These are phyloP conservation scores for Cyclophora albipunctata DNA, from an alignment of 2,888 invertebrate genomes.

Conservation along the genomic window DNA sequence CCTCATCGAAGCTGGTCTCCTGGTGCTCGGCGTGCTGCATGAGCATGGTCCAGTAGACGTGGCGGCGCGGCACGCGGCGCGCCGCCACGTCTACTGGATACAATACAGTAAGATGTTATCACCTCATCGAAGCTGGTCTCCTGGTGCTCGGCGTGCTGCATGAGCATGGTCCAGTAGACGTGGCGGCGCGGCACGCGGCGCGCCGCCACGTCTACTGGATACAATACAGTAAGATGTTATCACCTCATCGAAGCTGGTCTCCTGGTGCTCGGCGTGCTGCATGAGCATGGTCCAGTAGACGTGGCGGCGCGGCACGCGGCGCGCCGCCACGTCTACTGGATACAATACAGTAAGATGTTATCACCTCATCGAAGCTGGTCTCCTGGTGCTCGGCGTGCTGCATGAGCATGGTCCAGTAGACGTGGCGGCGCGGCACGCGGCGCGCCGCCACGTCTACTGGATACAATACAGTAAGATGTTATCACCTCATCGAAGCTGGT, in stretches of 20 bases:
- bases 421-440: constrained; percentile 85
- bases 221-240: too few species aligned
- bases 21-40: constrained; percentile 79
- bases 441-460: constrained; percentile 82
- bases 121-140: constrained; percentile 72
- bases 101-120: too few species aligned
- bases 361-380: constrained; percentile 70
- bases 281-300: constrained; percentile 83
- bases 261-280: constrained; percentile 77
- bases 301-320: constrained; percentile 86
- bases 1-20: constrained; percentile 69
- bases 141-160: constrained; percentile 79
- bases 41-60: constrained; percentile 82
- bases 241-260: constrained; percentile 71
- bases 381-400: constrained; percentile 78
- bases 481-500: constrained; percentile 70
- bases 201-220: constrained; percentile 80
- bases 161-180: constrained; percentile 81
- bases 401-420: constrained; percentile 83
- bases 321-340: constrained; percentile 80
- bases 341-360: too few species aligned
- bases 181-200: constrained; percentile 87
- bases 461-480: too few species aligned
- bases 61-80: constrained; percentile 86
- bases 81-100: too few species aligned